Percentiles rank a stretch among this genome's conserved stretches.
Evolutionary conservation across 2,113 vertebrate genomes (phyloP).

Genomic region (Halcyon malimbica): DNA sequence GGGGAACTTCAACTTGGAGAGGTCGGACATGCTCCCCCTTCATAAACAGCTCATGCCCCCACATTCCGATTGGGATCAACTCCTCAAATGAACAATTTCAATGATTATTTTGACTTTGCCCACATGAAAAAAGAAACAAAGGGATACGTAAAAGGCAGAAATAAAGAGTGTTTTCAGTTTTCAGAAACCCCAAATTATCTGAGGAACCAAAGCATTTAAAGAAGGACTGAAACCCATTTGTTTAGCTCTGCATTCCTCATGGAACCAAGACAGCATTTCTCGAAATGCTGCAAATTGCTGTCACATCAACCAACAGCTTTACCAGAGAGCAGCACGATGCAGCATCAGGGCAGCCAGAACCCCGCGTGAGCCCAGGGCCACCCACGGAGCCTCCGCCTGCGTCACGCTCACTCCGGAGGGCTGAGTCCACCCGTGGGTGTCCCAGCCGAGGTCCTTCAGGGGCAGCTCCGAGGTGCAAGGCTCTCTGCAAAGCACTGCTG

Average conservation of each 20-base stretch:
- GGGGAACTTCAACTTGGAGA: not conserved
- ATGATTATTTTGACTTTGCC: not conserved
- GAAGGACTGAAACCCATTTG: rapidly evolving
- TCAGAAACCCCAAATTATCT: not conserved
- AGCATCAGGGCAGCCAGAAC: rapidly evolving
- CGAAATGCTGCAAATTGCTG: rapidly evolving
- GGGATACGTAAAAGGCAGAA: not conserved
- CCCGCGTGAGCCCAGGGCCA: not conserved
- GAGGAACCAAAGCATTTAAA: not conserved
- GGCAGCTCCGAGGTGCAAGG: not conserved
- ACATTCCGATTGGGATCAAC: not conserved
- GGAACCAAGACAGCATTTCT: rapidly evolving
- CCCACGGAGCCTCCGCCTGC: not conserved
- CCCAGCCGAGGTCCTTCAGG: not conserved
- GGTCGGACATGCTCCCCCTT: rapidly evolving
- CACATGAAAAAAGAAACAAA: not conserved
- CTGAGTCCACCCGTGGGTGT: not conserved
- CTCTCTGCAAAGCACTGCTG: not conserved
- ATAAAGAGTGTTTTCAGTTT: rapidly evolving
- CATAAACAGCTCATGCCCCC: not conserved
- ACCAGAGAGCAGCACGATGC: rapidly evolving
- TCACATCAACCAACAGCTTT: not conserved
- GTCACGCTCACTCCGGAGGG: rapidly evolving
- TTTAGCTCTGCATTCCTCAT: not conserved
- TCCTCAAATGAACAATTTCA: not conserved